Percentiles rank a stretch among this genome's conserved stretches.
These are phyloP conservation scores for Palaemon carinicauda DNA, from an alignment of 1,140 invertebrate species.

Conservation along the genomic window DNA sequence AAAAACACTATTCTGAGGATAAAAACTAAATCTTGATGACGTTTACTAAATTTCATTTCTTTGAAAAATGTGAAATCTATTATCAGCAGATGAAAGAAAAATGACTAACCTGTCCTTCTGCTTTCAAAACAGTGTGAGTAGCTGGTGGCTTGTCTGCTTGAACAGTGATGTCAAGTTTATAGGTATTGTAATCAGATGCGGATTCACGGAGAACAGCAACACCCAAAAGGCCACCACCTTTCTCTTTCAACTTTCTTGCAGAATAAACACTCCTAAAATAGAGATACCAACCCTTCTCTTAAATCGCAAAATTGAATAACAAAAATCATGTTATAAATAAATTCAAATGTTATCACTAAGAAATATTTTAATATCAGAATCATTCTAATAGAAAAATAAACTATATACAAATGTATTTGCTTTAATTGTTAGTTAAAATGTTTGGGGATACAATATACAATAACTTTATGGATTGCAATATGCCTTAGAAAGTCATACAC, in stretches of 20 bases:
- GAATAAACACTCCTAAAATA: conserved; percentile 74
- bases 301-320: not conserved
- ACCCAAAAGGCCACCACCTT: conserved; percentile 76
- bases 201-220: conserved; percentile 84
- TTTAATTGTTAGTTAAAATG: no score
- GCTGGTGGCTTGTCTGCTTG: not conserved
- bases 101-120: conserved; percentile 20
- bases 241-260: conserved; percentile 81
- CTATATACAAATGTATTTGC: no score
- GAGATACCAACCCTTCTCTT: not conserved
- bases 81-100: not conserved
- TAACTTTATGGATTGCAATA: no score
- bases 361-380: no score
- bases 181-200: conserved; percentile 78
- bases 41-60: no score
- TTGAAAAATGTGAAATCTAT: not conserved
- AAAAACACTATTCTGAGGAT: no score
- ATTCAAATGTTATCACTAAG: no score
- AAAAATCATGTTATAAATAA: conserved; percentile 66
- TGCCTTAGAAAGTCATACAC: no score
- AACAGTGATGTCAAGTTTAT: conserved; percentile 79
- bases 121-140: conserved; percentile 2
- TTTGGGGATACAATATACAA: no score
- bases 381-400: no score
- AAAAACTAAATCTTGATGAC: no score